Percentiles rank a stretch among this genome's conserved stretches.
Evolutionary conservation across 2,113 vertebrate genomes (phyloP).

Genomic region (Pedionomus torquatus): DNA sequence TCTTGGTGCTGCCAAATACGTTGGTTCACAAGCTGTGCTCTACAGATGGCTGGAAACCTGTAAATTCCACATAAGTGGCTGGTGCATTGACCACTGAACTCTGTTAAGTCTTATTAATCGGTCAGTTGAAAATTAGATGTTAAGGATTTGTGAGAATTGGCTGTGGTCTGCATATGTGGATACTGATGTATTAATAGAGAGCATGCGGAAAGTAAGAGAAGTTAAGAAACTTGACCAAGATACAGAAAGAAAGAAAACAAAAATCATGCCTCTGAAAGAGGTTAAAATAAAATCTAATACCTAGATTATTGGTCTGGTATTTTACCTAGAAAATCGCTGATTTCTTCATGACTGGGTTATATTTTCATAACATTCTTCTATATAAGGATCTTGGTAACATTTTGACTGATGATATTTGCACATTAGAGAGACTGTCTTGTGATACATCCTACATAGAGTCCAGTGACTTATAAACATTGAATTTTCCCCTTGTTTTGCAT

Average conservation of each 20-base stretch:
- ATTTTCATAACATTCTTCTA: background rate
- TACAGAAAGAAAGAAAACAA: background rate
- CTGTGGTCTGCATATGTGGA: background rate
- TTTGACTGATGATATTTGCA: background rate
- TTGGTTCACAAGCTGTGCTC: conserved; percentile 18
- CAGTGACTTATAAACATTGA: background rate
- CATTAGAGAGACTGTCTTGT: background rate
- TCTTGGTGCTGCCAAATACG: background rate
- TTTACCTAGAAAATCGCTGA: background rate
- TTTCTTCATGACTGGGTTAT: background rate
- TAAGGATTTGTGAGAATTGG: background rate
- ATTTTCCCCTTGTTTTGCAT: background rate
- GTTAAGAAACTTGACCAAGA: background rate
- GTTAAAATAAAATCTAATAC: background rate
- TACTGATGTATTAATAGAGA: background rate
- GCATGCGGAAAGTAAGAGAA: background rate
- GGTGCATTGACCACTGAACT: background rate
- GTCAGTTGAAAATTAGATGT: background rate
- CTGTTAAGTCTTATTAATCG: background rate
- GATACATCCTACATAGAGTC: background rate
- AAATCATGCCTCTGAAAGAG: background rate
- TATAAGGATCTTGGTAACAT: background rate
- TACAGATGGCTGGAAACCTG: background rate
- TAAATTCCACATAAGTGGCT: conserved; percentile 25
- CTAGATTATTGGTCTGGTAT: background rate